These are phyloP conservation scores for Papilio dardanus DNA, from an alignment of 1,140 invertebrate genomes.

Conservation along the genomic window DNA sequence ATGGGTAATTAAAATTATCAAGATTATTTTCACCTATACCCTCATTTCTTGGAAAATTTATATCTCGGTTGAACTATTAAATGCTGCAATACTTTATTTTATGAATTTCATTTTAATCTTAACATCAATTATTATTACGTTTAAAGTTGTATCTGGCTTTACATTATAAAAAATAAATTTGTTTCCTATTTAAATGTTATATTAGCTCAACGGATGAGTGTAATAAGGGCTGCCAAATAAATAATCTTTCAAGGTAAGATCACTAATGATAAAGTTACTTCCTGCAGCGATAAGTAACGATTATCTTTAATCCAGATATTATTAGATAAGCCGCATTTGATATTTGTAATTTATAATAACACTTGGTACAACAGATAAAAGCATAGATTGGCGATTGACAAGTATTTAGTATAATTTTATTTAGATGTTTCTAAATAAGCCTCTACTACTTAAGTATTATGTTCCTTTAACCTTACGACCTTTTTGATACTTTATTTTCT, in stretches of 20 bases:
- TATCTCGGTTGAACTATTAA: background rate
- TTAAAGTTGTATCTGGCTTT: background rate
- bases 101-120: background rate
- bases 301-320: conserved; percentile 22
- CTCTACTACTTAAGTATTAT: no score
- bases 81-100: background rate
- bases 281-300: background rate
- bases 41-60: background rate
- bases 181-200: conserved; percentile 3
- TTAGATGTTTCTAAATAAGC: background rate
- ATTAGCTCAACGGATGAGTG: background rate
- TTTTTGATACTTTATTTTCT: no score
- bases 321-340: background rate
- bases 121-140: background rate
- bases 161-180: background rate
- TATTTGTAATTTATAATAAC: conserved; percentile 17
- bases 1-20: no score
- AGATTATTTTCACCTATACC: background rate
- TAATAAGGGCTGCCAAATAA: background rate
- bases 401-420: background rate
- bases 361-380: background rate
- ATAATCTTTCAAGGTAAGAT: background rate
- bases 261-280: background rate
- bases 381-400: background rate
- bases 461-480: no score